phyloP scores from a whole-genome alignment of 2,113 vertebrate species.

The Alethe castanea region DNA sequence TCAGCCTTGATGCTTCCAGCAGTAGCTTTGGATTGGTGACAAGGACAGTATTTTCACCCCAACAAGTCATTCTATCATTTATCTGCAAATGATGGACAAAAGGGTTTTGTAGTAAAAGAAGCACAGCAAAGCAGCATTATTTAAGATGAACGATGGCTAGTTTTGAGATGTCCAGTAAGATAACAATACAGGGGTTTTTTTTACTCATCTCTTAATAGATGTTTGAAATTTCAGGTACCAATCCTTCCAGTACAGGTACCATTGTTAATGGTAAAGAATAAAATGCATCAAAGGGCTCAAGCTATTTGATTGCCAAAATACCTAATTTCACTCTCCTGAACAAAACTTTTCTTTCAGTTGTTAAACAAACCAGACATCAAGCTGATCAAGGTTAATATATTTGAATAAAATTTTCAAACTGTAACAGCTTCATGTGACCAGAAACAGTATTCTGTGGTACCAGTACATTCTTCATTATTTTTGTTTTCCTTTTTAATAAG shows the following conservation, averaged over 20 bases:
- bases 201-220: neutral
- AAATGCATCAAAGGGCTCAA: neutral
- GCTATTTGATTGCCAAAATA: neutral
- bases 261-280: neutral
- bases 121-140: neutral
- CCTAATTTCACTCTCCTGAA: neutral
- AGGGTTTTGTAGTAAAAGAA: neutral
- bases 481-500: neutral
- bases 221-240: neutral
- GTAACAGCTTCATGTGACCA: neutral
- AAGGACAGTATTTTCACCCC: neutral
- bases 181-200: accelerated
- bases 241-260: neutral
- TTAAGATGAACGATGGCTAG: neutral
- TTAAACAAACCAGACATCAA: neutral
- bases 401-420: neutral
- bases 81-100: neutral
- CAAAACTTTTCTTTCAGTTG: neutral
- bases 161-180: neutral
- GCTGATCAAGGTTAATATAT: neutral
- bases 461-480: neutral
- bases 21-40: neutral
- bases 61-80: neutral
- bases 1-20: neutral
- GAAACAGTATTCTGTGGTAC: neutral